Percentiles rank a stretch among this genome's conserved stretches.
Conservation (phyloP, 2,797 vertebrate genomes). For the Myotis findleyi region DNA sequence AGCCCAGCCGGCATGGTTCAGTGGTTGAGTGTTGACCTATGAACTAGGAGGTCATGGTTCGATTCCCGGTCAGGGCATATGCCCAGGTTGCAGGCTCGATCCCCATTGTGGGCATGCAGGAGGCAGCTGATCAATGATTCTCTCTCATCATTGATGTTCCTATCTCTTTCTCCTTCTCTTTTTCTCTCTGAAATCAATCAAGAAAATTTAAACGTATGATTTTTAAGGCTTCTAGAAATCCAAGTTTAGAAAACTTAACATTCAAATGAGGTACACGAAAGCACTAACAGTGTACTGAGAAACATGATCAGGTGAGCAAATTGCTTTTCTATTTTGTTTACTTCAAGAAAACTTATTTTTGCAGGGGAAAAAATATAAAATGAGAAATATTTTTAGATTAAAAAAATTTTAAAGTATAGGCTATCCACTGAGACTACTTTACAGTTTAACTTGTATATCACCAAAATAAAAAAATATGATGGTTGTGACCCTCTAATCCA, state of each 20-base stretch:
- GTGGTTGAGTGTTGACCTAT: too few species aligned
- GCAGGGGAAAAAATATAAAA: slow-evolving; percentile 35
- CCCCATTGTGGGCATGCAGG: too few species aligned
- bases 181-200: too few species aligned
- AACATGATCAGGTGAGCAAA: slow-evolving; percentile 48
- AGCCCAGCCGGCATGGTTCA: too few species aligned
- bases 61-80: too few species aligned
- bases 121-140: too few species aligned
- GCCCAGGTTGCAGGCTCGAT: too few species aligned
- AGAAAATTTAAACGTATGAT: background rate
- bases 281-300: background rate
- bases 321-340: slow-evolving; percentile 45
- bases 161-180: too few species aligned
- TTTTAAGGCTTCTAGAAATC: background rate
- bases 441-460: slow-evolving; percentile 26
- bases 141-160: too few species aligned
- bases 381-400: slow-evolving; percentile 61
- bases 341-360: slow-evolving; percentile 55
- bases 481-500: background rate
- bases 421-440: slow-evolving; percentile 36
- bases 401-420: slow-evolving; percentile 44
- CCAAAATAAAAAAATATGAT: slow-evolving; percentile 46
- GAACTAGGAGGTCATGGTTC: too few species aligned
- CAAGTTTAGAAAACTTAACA: slow-evolving; percentile 56
- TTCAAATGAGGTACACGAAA: slow-evolving; percentile 21